phyloP scores from a whole-genome alignment of 2,113 vertebrate genomes.

The Pteronura brasiliensis region DNA sequence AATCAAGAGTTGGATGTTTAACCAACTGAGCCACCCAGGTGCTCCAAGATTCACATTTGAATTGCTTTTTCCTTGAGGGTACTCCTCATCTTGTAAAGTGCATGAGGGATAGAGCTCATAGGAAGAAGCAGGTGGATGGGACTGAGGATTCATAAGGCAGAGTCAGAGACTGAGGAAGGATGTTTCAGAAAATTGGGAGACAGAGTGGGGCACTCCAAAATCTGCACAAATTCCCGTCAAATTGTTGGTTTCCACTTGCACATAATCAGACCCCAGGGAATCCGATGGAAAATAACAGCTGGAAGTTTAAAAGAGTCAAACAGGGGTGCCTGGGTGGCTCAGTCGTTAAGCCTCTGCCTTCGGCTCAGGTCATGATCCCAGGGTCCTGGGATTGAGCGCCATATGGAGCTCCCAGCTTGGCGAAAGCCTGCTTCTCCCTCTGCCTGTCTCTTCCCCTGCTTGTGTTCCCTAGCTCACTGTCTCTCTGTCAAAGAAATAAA shows the following conservation, averaged over 20 bases:
- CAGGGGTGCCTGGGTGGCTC: not conserved
- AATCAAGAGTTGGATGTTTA: not conserved
- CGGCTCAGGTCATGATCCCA: too few species aligned
- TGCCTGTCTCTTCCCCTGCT: too few species aligned
- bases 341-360: too few species aligned
- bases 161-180: not conserved
- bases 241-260: not conserved
- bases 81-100: not conserved
- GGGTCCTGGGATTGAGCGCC: too few species aligned
- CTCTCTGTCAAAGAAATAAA: too few species aligned
- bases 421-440: too few species aligned
- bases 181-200: not conserved
- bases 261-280: not conserved
- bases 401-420: too few species aligned
- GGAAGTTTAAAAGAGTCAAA: not conserved
- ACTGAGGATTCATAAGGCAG: not conserved
- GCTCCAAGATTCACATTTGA: not conserved
- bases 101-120: too few species aligned
- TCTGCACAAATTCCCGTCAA: not conserved
- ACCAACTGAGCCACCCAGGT: not conserved
- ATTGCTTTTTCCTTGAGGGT: not conserved
- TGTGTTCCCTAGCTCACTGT: too few species aligned
- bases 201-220: too few species aligned
- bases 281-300: not conserved
- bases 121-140: not conserved